Conservation (phyloP, 2,797 vertebrate genomes). For the Rhinogobio ventralis region DNA sequence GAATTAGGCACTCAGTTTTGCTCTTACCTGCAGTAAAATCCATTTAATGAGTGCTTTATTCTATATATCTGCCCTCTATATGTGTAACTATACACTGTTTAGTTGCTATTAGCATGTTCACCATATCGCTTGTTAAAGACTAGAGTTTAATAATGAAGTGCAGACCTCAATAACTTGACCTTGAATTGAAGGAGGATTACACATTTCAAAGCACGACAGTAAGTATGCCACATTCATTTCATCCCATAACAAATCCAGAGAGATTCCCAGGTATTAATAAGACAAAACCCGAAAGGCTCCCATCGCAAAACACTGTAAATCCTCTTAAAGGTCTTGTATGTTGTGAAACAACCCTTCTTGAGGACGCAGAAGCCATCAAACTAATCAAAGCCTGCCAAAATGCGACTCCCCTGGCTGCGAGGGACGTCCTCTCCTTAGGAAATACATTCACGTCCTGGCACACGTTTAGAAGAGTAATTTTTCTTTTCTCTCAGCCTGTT, state of each 20-base stretch:
- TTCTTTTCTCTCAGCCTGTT: constrained; percentile 6
- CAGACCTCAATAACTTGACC: constrained; percentile 20
- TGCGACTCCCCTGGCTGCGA: neutral
- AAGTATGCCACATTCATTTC: constrained; percentile 5
- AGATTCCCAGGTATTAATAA: constrained; percentile 34
- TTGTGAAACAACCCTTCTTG: constrained; percentile 8
- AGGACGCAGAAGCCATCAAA: constrained; percentile 18
- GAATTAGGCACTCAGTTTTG: neutral
- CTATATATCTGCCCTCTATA: neutral
- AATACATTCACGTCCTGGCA: constrained; percentile 18
- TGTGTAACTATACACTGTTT: neutral
- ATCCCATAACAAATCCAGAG: constrained; percentile 16
- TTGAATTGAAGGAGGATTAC: constrained; percentile 32
- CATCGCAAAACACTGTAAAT: constrained; percentile 15
- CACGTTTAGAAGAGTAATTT: neutral
- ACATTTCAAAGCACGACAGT: constrained; percentile 5
- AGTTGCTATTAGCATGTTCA: neutral
- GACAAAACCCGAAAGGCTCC: constrained; percentile 18
- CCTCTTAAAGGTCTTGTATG: constrained; percentile 21
- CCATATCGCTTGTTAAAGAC: constrained; percentile 6
- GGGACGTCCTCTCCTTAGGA: constrained; percentile 11
- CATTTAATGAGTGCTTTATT: neutral
- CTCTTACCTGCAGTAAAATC: neutral
- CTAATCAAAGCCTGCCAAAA: constrained; percentile 19
- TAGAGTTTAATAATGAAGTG: neutral